Evolutionary conservation across 2,888 invertebrate species (phyloP).

Genomic region (Drosophila vallismaia): DNA sequence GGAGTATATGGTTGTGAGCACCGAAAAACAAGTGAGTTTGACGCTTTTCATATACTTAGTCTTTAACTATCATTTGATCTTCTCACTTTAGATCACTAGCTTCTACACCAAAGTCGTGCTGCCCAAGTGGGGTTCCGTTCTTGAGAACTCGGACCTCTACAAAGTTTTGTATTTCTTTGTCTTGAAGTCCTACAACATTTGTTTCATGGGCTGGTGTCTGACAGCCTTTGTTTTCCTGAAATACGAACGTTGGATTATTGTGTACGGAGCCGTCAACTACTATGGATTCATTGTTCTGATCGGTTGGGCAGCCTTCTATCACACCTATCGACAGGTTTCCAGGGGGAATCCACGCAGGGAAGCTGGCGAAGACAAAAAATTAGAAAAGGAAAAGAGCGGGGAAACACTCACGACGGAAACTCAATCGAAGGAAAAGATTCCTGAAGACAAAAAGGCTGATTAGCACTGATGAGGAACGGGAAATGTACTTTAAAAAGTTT

Average conservation of each 20-base stretch:
- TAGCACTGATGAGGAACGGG: conserved; percentile 6
- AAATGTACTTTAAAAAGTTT: not conserved
- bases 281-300: conserved; percentile 88
- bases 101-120: conserved; percentile 69
- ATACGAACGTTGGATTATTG: conserved; percentile 87
- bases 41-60: too few relatives aligned
- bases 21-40: conserved; percentile 92
- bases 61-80: not conserved
- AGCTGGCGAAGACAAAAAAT: conserved; percentile 11
- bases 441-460: conserved; percentile 30
- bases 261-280: conserved; percentile 88
- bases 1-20: conserved; percentile 94
- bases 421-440: conserved; percentile 5
- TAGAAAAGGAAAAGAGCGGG: not conserved
- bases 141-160: conserved; percentile 64
- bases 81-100: conserved; percentile 61
- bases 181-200: conserved; percentile 89
- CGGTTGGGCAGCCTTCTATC: conserved; percentile 85
- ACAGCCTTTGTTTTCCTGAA: conserved; percentile 90
- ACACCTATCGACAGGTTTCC: conserved; percentile 49
- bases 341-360: conserved; percentile 1
- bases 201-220: conserved; percentile 93
- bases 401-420: conserved; percentile 1
- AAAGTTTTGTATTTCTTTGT: conserved; percentile 85
- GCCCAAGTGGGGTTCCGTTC: conserved; percentile 64